Evolutionary conservation across 37 sponge, comb jelly and placozoan genomes (phyloP), one percentile per base, ranked within the genome.

Genomic region (Diacarnus erythraeanus): DNA sequence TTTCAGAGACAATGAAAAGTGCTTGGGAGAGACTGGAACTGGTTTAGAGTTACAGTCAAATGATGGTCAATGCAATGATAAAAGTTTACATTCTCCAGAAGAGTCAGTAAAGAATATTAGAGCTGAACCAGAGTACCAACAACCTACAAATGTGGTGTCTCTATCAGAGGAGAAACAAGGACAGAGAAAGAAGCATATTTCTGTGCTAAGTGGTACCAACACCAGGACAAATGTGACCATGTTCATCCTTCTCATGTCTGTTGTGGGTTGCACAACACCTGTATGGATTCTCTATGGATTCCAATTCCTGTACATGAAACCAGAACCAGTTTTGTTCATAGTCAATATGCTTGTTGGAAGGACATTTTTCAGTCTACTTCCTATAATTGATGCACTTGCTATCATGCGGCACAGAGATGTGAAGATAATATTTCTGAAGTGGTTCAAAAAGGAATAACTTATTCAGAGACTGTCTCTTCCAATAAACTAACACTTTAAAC

Each of bases 301-400:
- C 33, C 31, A 26, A 30, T 31, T 20, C 15, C 33, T 30, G 17
- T 31, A 25, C 31, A 18, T 8, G 15, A 25, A 30, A 65, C 30
- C 66, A 31, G 17, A 25, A 3, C 42, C 35, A 12, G 43, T 42
- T 12, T 40, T 71, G 3, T 42, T 71, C n/a, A 71, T 71, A 23
- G 23, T 71, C 23, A 40, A 71, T 23, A 71, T 71, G 42, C 23
- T 71, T 12, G 38, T 71, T 3, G 71, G 71, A 42, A 71, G 71
- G 38, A 71, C 71, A 40, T 9, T 40, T n/a, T 40, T 71, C 43
- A 20, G 41, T n/a, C 41, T 40, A 1, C 23, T 71, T 1, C 26
- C 71, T 71, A 43, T 71, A 25, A 22, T 42, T 40, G 71, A 71
- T 27, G 8, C 42, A 17, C 2, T 71, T 1, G 71, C 43, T 15